phyloP scores from a whole-genome alignment of 2,888 invertebrate genomes.

The Leucania comma region DNA sequence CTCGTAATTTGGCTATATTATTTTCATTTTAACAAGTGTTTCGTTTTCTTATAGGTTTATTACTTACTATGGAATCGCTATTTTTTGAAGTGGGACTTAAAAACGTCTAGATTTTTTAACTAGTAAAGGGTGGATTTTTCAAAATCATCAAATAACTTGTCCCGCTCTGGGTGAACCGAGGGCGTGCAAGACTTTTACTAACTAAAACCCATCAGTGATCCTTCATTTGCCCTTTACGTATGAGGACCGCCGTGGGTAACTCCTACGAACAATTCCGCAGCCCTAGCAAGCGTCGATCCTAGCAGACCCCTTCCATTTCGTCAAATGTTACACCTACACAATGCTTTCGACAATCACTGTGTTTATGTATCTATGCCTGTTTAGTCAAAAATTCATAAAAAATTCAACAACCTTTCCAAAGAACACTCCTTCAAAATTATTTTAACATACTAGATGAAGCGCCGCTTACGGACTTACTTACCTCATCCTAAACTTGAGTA shows the following conservation, averaged over 20 bases:
- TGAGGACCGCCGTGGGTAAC: no score
- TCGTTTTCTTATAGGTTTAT: neutral
- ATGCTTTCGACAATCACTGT: neutral
- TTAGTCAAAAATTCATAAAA: neutral
- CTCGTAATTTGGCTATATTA: conserved; percentile 8
- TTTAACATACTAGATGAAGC: conserved; percentile 27
- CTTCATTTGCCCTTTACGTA: no score
- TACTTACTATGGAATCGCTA: neutral
- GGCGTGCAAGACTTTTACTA: no score
- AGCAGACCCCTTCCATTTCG: no score
- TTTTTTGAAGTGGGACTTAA: neutral
- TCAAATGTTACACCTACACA: neutral
- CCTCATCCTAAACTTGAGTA: conserved; percentile 24
- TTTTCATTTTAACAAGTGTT: conserved; percentile 14
- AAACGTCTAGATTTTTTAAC: no score
- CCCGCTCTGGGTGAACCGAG: no score
- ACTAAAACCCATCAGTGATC: no score
- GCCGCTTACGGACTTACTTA: conserved; percentile 16
- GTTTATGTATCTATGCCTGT: neutral
- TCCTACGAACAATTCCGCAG: no score
- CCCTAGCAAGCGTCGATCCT: no score
- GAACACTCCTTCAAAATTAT: conserved; percentile 3
- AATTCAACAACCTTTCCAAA: neutral
- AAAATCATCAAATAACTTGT: no score
- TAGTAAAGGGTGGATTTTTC: no score